Conservation (phyloP, 2,113 vertebrate species). For the Coreoperca whiteheadi region DNA sequence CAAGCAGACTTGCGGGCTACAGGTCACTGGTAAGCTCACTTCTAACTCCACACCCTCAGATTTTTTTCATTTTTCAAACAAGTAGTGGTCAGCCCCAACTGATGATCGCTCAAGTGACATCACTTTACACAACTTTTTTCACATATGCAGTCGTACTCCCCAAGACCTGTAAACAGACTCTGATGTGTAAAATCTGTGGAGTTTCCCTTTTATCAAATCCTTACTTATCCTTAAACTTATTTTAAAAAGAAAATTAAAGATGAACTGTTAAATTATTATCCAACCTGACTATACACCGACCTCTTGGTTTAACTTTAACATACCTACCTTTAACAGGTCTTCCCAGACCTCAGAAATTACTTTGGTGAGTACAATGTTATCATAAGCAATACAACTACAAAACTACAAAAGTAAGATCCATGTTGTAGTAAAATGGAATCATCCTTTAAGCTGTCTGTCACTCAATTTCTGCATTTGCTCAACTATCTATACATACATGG, state of each 20-base stretch:
- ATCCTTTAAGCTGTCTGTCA: background rate
- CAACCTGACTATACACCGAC: background rate
- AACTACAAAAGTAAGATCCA: background rate
- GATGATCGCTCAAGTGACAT: background rate
- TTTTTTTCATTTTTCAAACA: background rate
- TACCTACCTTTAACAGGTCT: background rate
- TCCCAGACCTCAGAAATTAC: background rate
- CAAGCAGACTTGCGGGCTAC: background rate
- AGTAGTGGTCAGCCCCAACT: too few species aligned
- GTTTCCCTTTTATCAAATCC: background rate
- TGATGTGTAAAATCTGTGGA: background rate
- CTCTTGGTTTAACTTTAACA: background rate
- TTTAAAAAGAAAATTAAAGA: conserved; percentile 1
- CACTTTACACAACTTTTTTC: background rate
- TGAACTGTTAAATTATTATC: too few species aligned
- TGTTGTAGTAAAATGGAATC: background rate
- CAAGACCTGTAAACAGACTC: background rate
- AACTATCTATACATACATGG: background rate
- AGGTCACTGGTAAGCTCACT: background rate
- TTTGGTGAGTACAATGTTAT: background rate
- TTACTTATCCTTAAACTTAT: too few species aligned
- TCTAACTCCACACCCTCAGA: background rate
- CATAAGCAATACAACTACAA: background rate
- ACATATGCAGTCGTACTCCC: background rate
- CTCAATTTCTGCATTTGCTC: background rate